Base-by-base conservation (phyloP, 1,140 invertebrate species). In the Yoshiicerus persimilis region DNA sequence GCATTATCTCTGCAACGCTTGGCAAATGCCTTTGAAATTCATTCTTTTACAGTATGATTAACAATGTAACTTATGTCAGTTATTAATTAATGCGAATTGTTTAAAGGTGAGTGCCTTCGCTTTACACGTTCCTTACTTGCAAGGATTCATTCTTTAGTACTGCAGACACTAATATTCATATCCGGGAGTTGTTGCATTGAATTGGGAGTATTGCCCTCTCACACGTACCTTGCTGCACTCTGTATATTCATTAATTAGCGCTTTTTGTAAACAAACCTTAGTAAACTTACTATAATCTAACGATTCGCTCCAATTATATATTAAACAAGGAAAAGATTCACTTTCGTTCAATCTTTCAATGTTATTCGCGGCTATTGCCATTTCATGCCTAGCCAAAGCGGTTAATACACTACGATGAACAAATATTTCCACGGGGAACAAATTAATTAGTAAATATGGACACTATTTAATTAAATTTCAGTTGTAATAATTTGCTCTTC, bases 291-390 rank as follows among this genome's bases (percentile, higher is more conserved):
- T 23, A 10, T 4, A 70, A 70, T 70, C 13, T 11, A 30, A 11
- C 11, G 62, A 70, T 70, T 70, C 30, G 64, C 64, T 77, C 70
- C 32, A 77, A 36, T 70, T 70, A 25, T 11, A 16, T 13, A 70
- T 27, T 25, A 5, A 70, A 70, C 10, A 20, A 80, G 75, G 75
- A 80, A 80, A 80, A 80, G 75, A 80, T 80, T 80, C 32, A 80
- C 75, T 80, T 80, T 80, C 27, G 6, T 77, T n/a, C n/a, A n/a
- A n/a, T n/a, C n/a, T n/a, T 80, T 80, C 75, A 80, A 80, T 80
- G 75, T 34, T 80, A 80, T 80, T 80, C 75, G 36, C 75, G 75
- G 75, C 16, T n/a, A 80, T 80, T 80, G 75, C 30, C 75, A 36
- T 2, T 36, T 23, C 64, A 13, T 10, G 8, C 64, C 23, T 70